Percentiles rank a stretch among this genome's conserved stretches.
These are phyloP conservation scores for Pseudachorutes palmiensis DNA, from an alignment of 1,140 invertebrate genomes.

Conservation along the genomic window DNA sequence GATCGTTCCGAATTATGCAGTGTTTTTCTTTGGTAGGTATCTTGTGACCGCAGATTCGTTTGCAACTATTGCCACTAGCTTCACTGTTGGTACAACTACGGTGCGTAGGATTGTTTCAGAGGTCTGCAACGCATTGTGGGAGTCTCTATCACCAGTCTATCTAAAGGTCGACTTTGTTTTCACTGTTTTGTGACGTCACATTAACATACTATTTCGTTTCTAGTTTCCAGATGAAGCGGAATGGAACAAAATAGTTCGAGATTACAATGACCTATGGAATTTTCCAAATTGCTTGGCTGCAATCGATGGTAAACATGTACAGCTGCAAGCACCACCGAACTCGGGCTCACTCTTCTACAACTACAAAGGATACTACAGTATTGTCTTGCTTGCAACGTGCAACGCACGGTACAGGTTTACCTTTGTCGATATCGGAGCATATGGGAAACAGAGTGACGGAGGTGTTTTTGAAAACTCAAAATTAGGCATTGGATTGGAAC, in stretches of 20 bases:
- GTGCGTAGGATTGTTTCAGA: constrained; percentile 16
- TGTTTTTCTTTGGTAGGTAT: not conserved
- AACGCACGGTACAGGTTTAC: constrained; percentile 39
- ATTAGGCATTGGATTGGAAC: too few species aligned
- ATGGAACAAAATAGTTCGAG: constrained; percentile 39
- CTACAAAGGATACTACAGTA: constrained; percentile 42
- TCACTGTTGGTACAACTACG: not conserved
- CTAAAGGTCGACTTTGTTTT: not conserved
- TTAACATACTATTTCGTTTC: not conserved
- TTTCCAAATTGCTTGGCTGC: constrained; percentile 40
- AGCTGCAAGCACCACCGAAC: constrained; percentile 28
- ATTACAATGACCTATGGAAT: constrained; percentile 39
- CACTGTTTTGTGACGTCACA: not conserved
- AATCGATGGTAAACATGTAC: constrained; percentile 42
- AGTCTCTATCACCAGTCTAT: not conserved
- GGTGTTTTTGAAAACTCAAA: constrained; percentile 1
- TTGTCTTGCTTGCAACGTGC: constrained; percentile 39
- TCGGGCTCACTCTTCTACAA: constrained; percentile 44
- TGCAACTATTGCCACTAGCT: constrained; percentile 2
- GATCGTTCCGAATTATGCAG: not conserved
- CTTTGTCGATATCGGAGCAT: constrained; percentile 38
- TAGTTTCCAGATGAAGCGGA: constrained; percentile 33
- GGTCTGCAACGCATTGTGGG: constrained; percentile 8
- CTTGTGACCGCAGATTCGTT: not conserved
- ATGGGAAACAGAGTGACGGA: constrained; percentile 34